These are phyloP conservation scores for Nycticorax nycticorax DNA, from an alignment of 2,113 vertebrate genomes.

Conservation along the genomic window DNA sequence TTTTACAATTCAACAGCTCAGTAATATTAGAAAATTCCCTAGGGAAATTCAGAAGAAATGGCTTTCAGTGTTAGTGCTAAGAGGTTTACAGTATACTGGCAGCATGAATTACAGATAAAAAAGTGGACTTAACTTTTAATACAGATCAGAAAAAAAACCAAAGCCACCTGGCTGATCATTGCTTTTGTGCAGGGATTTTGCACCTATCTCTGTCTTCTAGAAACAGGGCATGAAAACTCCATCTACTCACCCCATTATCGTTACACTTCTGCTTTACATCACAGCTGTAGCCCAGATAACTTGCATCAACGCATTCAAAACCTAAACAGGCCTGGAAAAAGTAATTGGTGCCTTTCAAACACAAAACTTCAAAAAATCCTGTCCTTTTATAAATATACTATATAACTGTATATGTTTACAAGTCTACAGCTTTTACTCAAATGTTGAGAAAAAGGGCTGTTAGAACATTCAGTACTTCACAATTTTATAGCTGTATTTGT, in stretches of 20 bases:
- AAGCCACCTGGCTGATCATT: background rate
- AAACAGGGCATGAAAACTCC: background rate
- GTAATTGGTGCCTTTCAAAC: background rate
- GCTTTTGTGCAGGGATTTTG: background rate
- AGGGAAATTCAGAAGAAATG: background rate
- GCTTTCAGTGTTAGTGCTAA: background rate
- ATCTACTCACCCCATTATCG: slow-evolving; percentile 77
- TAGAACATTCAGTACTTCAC: background rate
- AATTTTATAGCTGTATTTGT: background rate
- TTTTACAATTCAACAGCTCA: background rate
- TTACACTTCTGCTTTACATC: slow-evolving; percentile 75
- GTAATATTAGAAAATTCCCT: background rate
- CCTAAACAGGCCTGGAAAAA: slow-evolving; percentile 78
- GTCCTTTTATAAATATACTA: background rate
- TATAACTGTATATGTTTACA: background rate
- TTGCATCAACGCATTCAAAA: slow-evolving; percentile 80
- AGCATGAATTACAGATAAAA: background rate
- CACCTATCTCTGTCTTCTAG: background rate
- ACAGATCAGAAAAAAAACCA: background rate
- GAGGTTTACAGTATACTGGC: background rate
- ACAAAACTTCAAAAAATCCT: background rate
- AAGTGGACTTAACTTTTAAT: background rate
- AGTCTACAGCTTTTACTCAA: background rate
- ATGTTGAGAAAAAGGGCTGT: background rate
- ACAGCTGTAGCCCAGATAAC: slow-evolving; percentile 75